These are phyloP conservation scores for Heteronetta atricapilla DNA, from an alignment of 2,113 vertebrate genomes.

Conservation along the genomic window DNA sequence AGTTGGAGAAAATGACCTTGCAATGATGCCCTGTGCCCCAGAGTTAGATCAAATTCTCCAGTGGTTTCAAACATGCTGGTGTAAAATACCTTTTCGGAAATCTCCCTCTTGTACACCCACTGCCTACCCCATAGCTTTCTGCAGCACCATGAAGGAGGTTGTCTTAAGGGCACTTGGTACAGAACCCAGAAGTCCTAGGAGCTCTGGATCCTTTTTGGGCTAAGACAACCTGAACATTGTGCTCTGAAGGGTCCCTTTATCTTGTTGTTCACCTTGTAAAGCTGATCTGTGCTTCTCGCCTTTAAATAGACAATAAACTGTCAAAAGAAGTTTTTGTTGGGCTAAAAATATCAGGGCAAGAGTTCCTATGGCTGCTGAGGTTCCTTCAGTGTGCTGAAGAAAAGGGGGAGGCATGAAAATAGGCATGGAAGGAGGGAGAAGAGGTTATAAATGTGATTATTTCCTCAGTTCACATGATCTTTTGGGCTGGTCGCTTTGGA, in stretches of 20 bases:
- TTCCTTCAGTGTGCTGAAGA: not conserved
- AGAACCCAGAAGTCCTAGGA: not conserved
- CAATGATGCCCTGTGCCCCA: not conserved
- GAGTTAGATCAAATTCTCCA: not conserved
- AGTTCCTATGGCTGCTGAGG: not conserved
- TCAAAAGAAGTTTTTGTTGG: not conserved
- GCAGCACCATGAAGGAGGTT: too few relatives aligned
- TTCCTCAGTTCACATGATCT: not conserved
- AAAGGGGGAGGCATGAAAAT: not conserved
- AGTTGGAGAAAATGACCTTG: not conserved
- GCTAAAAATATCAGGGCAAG: not conserved
- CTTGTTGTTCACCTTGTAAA: not conserved
- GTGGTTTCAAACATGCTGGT: not conserved
- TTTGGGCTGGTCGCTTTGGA: not conserved
- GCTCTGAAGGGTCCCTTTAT: not conserved
- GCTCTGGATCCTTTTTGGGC: not conserved
- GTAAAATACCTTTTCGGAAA: not conserved
- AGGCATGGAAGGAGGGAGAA: not conserved
- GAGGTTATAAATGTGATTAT: not conserved
- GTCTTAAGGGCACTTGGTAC: not conserved
- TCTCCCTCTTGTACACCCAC: not conserved
- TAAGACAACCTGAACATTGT: not conserved
- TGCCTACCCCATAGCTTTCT: not conserved
- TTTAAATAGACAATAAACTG: not conserved
- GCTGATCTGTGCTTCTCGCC: not conserved